Conservation (phyloP, 2,888 invertebrate genomes). For the Stratiomys singularior region DNA sequence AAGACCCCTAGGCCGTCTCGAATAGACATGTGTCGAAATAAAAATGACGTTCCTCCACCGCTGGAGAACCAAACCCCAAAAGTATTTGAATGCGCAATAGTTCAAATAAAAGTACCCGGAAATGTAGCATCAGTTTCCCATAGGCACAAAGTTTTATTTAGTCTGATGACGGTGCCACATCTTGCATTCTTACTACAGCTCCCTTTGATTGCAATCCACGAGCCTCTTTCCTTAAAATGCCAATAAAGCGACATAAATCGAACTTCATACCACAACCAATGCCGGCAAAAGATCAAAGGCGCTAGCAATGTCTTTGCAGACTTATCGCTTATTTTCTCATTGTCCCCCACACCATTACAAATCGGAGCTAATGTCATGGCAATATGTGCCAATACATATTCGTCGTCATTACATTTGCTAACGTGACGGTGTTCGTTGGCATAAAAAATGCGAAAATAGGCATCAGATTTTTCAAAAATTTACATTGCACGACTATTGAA, state of each 20-base stretch:
- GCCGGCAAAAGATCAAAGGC: slow-evolving; percentile 24
- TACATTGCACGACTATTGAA: neutral
- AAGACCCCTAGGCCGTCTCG: no score
- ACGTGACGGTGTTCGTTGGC: neutral
- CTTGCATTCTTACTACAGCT: no score
- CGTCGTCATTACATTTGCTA: neutral
- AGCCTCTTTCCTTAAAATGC: slow-evolving; percentile 18
- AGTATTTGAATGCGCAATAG: no score
- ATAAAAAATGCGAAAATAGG: neutral
- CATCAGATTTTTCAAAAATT: neutral
- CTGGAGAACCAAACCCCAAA: no score
- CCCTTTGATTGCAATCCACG: neutral
- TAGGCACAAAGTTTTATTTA: neutral
- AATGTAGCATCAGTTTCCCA: neutral
- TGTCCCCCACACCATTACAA: slow-evolving; percentile 39
- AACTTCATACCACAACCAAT: neutral
- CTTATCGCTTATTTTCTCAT: slow-evolving; percentile 23
- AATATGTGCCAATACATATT: slow-evolving; percentile 6
- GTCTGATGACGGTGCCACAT: no score
- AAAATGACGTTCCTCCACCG: no score
- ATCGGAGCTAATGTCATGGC: slow-evolving; percentile 29
- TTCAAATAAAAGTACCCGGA: no score
- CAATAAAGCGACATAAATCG: slow-evolving; percentile 27
- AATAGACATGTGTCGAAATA: no score
- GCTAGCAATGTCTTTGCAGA: neutral